Base-by-base conservation (phyloP, 2,888 invertebrate species). In the Agrilus cyanescens region DNA sequence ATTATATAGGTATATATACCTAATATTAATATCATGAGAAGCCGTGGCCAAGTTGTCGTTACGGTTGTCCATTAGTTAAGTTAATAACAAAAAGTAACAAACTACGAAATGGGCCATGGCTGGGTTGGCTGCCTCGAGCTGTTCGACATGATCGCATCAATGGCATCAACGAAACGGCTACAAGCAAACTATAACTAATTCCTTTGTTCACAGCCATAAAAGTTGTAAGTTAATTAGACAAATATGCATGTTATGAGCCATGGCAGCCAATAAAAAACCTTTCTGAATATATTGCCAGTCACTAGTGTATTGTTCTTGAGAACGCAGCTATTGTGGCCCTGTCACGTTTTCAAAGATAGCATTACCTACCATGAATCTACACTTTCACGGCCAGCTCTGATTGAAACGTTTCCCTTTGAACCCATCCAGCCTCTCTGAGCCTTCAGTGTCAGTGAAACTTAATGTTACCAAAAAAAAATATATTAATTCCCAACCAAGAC, bases 241-340 rank as follows among this genome's bases (percentile, higher is more conserved):
- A 53, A 53, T 53, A 53, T 53, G 53, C 50, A 48, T 53, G 53
- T 53, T 53, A 53, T 53, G 51, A 50, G 45, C 49, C 50, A 44
- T 46, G 50, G 45, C 49, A 45, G 44, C 47, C 41, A 43, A 46
- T 45, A 52, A 57, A 55, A 53, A 55, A 53, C 51, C 47, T 49
- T 25, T 52, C 38, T 46, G 45, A 44, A 48, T 50, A 56, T 59
- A 55, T 52, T 59, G 60, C 60, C 53, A 59, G 60, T 60, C 60
- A 60, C 57, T 54, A 52, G 52, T 53, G 56, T 56, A 60, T 60
- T 60, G 60, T 60, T 60, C 59, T 60, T 60, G 58, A 53, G 56
- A 54, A 53, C 46, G 47, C 50, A 51, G 52, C 55, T 53, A 57
- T 59, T 57, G 57, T 53, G 48, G 43, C 51, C 54, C 57, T 58